Evolutionary conservation across 2,888 invertebrate species (phyloP), one percentile per base, ranked within the genome.

Genomic region (Patella pellucida): DNA sequence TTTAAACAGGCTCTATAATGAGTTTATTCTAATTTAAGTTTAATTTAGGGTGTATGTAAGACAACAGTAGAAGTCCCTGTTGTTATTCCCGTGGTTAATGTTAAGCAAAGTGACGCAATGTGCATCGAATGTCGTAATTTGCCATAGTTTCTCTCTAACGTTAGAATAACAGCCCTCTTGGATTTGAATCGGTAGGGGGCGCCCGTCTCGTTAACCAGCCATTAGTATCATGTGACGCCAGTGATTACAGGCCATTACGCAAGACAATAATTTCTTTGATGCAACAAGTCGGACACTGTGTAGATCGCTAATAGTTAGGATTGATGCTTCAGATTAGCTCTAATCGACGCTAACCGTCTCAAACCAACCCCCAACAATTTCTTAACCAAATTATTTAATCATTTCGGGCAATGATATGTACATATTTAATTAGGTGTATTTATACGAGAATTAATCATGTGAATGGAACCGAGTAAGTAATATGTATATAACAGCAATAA

Each of bases 201-300:
- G 9, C 19, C 23, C 19, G 62, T 62, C 62, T 62, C 23, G 62
- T 19, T 62, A 62, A 62, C 23, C 71, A 23, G 15, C 23, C 71
- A 71, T 71, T 71, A 71, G 71, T 16, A 16, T 71, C 51, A 52
- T 41, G 51, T 71, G 51, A n/a, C 71, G 16, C 15, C 23, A 52
- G 11, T 71, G 51, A 71, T 23, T 51, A 71, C 71, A n/a, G 50
- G 15, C n/a, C 51, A 51, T 71, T 71, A 51, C 51, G 71, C 51
- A 71, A 71, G 71, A 23, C 71, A 51, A 52, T 71, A 23, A 51
- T 50, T 23, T 52, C 71, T 62, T 62, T 62, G 62, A 62, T 41
- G 41, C 41, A 41, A 41, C 9, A 9, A 41, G 9, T 41, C 9
- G 41, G 41, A 41, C 41, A 41, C 9, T 41, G 41, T 5, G 41